Conservation (phyloP, 2,113 vertebrate genomes). For the Podiceps cristatus region DNA sequence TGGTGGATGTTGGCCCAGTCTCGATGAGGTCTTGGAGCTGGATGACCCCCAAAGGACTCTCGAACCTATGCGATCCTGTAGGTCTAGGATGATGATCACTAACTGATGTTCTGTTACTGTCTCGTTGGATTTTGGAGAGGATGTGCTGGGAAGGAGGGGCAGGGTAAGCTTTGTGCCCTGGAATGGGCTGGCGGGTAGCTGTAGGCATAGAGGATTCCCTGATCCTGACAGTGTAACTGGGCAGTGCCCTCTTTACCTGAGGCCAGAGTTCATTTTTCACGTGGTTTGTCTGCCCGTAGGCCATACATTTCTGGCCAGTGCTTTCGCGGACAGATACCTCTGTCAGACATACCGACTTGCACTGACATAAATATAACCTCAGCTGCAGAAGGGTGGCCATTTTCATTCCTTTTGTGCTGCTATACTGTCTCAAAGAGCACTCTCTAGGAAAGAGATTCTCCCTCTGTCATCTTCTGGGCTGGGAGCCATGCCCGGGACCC, state of each 20-base stretch:
- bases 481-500: background rate
- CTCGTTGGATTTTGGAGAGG: background rate
- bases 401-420: background rate
- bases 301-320: background rate
- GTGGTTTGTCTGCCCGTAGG: rapidly evolving
- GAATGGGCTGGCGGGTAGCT: background rate
- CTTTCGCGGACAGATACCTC: background rate
- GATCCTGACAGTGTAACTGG: background rate
- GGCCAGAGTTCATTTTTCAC: background rate
- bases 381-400: background rate
- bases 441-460: background rate
- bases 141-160: rapidly evolving
- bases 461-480: background rate
- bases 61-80: background rate
- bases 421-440: background rate
- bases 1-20: background rate
- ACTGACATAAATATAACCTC: background rate
- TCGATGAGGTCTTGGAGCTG: background rate
- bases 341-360: background rate
- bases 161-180: background rate
- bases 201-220: background rate
- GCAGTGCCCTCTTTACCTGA: background rate
- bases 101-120: background rate
- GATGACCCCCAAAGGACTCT: background rate
- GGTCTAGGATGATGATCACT: background rate